phyloP scores from a whole-genome alignment of 2,797 vertebrate species.

The Anguilla marmorata region DNA sequence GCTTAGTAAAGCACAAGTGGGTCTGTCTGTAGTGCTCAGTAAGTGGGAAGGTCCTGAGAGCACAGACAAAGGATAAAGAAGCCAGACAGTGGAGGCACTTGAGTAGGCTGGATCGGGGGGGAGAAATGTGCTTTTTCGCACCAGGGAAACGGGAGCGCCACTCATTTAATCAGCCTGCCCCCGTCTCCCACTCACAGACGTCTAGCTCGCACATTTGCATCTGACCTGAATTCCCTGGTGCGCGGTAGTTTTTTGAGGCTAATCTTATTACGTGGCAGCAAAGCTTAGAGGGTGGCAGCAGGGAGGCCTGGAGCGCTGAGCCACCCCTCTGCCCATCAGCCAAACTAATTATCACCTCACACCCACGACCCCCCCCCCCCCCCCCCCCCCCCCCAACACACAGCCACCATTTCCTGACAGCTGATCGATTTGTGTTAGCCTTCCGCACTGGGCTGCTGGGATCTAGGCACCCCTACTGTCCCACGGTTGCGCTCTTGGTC shows the following conservation, averaged over 20 bases:
- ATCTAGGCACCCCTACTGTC: background rate
- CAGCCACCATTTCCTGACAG: conserved; percentile 63
- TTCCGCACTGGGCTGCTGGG: conserved; percentile 38
- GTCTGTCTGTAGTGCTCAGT: background rate
- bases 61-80: conserved; percentile 48
- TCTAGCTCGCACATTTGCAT: conserved; percentile 78
- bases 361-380: conserved; percentile 44
- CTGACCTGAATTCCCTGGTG: conserved; percentile 78
- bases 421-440: conserved; percentile 69
- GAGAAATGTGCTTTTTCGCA: conserved; percentile 30
- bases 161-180: conserved; percentile 40
- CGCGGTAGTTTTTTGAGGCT: conserved; percentile 67
- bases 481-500: background rate
- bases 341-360: conserved; percentile 71
- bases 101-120: conserved; percentile 13
- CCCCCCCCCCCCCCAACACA: conserved; percentile 50
- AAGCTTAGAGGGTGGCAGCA: conserved; percentile 49
- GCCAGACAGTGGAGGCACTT: conserved; percentile 26
- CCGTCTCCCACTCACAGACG: conserved; percentile 63
- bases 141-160: conserved; percentile 40
- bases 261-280: conserved; percentile 77
- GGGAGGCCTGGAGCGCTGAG: conserved; percentile 58
- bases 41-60: conserved; percentile 36
- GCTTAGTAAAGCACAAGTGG: background rate
- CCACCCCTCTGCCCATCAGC: conserved; percentile 52